Base-by-base conservation (phyloP, 2,113 vertebrate species). In the Condylura cristata region DNA sequence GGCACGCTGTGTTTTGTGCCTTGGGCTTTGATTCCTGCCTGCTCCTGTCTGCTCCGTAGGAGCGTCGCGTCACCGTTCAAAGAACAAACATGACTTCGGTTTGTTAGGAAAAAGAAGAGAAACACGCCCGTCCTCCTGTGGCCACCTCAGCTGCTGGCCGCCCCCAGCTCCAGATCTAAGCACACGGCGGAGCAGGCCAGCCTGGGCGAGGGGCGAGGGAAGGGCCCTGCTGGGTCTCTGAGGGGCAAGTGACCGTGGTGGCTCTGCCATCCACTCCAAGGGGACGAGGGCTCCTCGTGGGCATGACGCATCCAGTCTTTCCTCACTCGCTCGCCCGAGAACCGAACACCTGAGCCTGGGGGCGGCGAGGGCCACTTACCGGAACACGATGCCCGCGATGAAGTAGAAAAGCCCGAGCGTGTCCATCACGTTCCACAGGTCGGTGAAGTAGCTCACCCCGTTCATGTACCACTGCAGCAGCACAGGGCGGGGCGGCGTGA, bases 391-490 rank as follows among this genome's bases (percentile, higher is more conserved):
- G 7, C 99, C 99, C 0, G 98, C 88, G 68, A 99, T 97, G 97
- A 99, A 99, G 86, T 99, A 98, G 79, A 99, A 32, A 44, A 99
- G 99, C 14, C 99, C 99, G 16, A 99, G 97, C 0, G 99, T 99
- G 86, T 99, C 99, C 98, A 99, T 98, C 82, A 99, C 98, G 60
- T 99, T 99, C 99, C 99, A 99, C 56, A 98, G 85, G 75, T 99
- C 99, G 1, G 97, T 98, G 51, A 99, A 99, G 91, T 99, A 99
- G 86, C 98, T 98, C 94, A 97, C 98, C 46, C 98, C 98, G 1
- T 99, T 99, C 97, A 98, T 98, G 66, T 96, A 97, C 98, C 99
- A 98, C 96, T 99, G 95, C 86, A 97, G 46, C 98, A 48, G n/a
- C 97, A 98, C 94, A 87, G 63, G 97, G 9, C 9, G 90, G 72